Percentiles rank a stretch among this genome's conserved stretches.
These are phyloP conservation scores for Hermetia illucens DNA, from an alignment of 1,140 invertebrate genomes.

Conservation along the genomic window DNA sequence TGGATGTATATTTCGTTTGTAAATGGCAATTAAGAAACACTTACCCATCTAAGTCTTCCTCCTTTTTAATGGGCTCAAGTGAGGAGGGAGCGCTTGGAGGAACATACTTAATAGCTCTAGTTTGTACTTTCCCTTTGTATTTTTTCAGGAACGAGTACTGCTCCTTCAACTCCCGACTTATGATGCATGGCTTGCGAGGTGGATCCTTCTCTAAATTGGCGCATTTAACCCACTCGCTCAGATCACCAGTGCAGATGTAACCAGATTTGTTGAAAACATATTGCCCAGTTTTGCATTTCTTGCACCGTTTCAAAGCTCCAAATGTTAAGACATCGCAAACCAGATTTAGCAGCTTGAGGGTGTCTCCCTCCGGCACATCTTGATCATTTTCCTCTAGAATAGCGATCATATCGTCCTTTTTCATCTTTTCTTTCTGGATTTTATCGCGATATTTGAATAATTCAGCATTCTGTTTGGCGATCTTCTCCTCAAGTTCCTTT, in stretches of 20 bases:
- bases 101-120: conserved; percentile 44
- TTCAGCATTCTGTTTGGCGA: conserved; percentile 65
- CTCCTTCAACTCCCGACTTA: conserved; percentile 53
- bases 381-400: conserved; percentile 64
- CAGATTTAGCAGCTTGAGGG: conserved; percentile 57
- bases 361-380: conserved; percentile 43
- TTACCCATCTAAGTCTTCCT: conserved; percentile 34
- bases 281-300: conserved; percentile 63
- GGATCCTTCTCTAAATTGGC: conserved; percentile 56
- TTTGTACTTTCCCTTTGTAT: conserved; percentile 50
- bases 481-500: conserved; percentile 35
- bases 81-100: conserved; percentile 32
- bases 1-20: conserved; percentile 6
- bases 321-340: conserved; percentile 77
- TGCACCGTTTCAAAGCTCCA: conserved; percentile 66
- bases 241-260: conserved; percentile 65
- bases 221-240: conserved; percentile 89
- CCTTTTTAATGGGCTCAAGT: conserved; percentile 34
- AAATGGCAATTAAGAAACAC: conserved; percentile 10
- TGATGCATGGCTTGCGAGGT: conserved; percentile 51
- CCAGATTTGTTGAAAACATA: conserved; percentile 56
- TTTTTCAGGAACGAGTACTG: conserved; percentile 43
- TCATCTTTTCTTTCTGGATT: conserved; percentile 34
- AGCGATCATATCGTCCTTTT: conserved; percentile 41
- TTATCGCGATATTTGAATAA: conserved; percentile 51